phyloP scores from a whole-genome alignment of 2,113 vertebrate species.

The Catharus bicknelli region DNA sequence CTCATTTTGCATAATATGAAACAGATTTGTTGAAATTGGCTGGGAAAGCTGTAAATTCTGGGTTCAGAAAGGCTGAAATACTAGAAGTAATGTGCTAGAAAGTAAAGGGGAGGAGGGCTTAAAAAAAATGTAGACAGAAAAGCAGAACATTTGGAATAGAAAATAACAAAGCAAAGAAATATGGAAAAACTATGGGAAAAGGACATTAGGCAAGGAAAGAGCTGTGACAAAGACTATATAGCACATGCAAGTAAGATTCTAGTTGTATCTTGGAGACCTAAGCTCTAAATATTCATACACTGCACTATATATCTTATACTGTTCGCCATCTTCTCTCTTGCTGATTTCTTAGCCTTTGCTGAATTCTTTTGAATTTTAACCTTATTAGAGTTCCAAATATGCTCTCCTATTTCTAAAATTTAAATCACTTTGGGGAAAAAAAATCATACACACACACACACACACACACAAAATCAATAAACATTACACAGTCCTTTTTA shows the following conservation, averaged over 20 bases:
- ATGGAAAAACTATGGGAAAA: background rate
- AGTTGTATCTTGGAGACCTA: background rate
- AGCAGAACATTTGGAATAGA: background rate
- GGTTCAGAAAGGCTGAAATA: background rate
- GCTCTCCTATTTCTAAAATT: background rate
- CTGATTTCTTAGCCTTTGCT: background rate
- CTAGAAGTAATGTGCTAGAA: background rate
- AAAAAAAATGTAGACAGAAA: background rate
- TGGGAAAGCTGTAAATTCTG: background rate
- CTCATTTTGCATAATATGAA: background rate
- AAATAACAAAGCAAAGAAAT: background rate
- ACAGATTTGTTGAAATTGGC: background rate
- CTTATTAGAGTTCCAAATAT: background rate
- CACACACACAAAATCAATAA: background rate
- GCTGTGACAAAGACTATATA: background rate
- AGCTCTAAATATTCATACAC: background rate
- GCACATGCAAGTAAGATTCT: background rate
- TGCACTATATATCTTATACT: background rate
- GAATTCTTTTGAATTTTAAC: background rate
- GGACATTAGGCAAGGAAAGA: background rate
- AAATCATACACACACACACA: background rate
- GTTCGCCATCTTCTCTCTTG: background rate
- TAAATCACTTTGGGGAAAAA: background rate
- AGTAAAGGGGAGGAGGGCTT: rapidly evolving
- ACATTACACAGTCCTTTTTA: background rate